phyloP scores from a whole-genome alignment of 2,797 vertebrate species.

The Acanthopagrus latus region DNA sequence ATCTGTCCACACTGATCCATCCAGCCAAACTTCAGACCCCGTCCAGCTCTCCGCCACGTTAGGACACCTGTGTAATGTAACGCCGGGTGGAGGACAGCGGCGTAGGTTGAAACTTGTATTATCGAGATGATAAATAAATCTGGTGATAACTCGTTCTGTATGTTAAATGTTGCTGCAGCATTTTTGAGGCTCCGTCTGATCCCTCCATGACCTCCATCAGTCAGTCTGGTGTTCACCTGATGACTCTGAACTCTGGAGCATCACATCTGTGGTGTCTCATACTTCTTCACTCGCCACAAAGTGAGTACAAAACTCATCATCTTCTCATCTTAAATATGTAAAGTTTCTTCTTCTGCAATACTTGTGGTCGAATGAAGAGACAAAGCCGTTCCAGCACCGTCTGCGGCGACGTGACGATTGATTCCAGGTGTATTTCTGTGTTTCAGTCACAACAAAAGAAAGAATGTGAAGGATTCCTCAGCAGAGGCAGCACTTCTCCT shows the following conservation, averaged over 20 bases:
- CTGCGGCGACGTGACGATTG: conserved; percentile 21
- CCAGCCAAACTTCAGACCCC: no score
- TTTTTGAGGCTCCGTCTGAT: background rate
- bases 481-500: conserved; percentile 27
- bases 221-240: conserved; percentile 12
- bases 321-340: background rate
- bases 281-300: conserved; percentile 16
- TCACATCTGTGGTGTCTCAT: background rate
- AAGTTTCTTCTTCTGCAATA: conserved; percentile 14
- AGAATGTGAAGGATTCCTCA: conserved; percentile 63
- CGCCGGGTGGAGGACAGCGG: no score
- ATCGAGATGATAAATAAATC: background rate
- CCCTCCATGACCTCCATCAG: background rate
- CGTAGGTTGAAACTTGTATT: no score
- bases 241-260: background rate
- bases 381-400: background rate
- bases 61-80: no score
- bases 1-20: no score
- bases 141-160: background rate
- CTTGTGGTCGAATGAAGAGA: conserved; percentile 58
- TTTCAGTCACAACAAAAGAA: conserved; percentile 68
- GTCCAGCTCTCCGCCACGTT: no score
- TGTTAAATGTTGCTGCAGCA: background rate
- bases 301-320: conserved; percentile 17
- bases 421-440: conserved; percentile 33